phyloP scores from a whole-genome alignment of 2,888 invertebrate genomes.

The Cistogaster globosa region DNA sequence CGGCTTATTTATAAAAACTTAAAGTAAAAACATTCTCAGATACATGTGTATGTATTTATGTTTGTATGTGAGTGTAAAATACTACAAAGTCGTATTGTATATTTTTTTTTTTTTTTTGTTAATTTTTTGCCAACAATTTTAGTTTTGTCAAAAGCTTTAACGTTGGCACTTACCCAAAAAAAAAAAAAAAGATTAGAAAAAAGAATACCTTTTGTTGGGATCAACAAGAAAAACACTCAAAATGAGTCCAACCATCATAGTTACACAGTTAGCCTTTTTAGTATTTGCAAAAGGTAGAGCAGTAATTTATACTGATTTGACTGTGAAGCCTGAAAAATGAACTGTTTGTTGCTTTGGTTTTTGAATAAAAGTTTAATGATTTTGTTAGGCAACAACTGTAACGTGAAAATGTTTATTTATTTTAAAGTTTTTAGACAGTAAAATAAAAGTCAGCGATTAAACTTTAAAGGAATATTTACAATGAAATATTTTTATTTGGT shows the following conservation, averaged over 20 bases:
- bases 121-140: constrained; percentile 52
- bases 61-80: neutral
- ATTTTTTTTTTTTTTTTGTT: constrained; percentile 11
- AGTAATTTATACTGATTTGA: constrained; percentile 10
- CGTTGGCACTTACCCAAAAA: constrained; percentile 53
- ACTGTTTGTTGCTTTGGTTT: constrained; percentile 11
- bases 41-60: neutral
- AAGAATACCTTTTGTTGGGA: neutral
- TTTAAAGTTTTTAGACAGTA: constrained; percentile 2
- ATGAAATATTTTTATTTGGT: no score
- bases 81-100: neutral
- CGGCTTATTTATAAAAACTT: constrained; percentile 19
- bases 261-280: neutral
- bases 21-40: constrained; percentile 25
- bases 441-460: neutral
- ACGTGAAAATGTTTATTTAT: constrained; percentile 8
- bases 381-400: constrained; percentile 26
- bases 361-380: constrained; percentile 42
- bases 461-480: no score
- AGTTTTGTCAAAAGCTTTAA: constrained; percentile 41
- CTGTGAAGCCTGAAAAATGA: neutral
- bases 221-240: constrained; percentile 46
- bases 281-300: neutral
- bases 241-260: constrained; percentile 26
- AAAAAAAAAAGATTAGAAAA: neutral